Evolutionary conservation across 2,113 vertebrate genomes (phyloP), one percentile per base, ranked within the genome.

Genomic region (Pleuronectes platessa): DNA sequence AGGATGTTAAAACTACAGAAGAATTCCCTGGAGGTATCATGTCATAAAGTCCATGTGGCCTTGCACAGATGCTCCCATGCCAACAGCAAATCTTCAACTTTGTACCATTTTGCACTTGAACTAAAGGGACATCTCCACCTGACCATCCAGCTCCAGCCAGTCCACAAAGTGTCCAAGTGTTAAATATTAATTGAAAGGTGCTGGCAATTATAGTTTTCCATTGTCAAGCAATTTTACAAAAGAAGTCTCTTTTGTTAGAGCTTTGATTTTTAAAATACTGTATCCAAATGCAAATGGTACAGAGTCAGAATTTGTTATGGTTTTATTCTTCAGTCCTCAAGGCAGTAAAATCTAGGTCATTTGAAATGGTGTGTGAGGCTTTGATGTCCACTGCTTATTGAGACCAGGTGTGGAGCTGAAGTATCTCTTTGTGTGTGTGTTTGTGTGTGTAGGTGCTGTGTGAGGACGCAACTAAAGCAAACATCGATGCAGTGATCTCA

Each of bases 401-500:
- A 71, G 31, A 53, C 69, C 74, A 86, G 81, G 68, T 82, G 71
- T 72, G 75, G 27, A 31, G 27, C 27, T 31, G 27, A 31, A 31
- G 27, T 31, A 31, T 31, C 27, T 31, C 27, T 31, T 31, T 31
- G 37, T 61, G 31, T 80, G 51, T 69, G n/a, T 86, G 12, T 74
- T 5, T 61, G 4, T 85, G n/a, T 68, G 51, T 72, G 58, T 68
- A 96, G 95, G 96, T 96, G 73, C 94, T 96, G 83, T 96, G 95
- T 83, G 95, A 95, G 47, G 93, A 96, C 65, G 86, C 96, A 62
- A 96, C 92, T 60, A 94, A 94, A 90, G 77, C 84, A 37, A 73
- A 93, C 85, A 95, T 97, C 54, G 92, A 96, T 20, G 90, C 93
- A 31, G 96, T 96, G 89, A 93, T 96, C 71, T 93, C 91, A 68